These are phyloP conservation scores for Oncorhynchus keta DNA, from an alignment of 2,113 vertebrate genomes.

Conservation along the genomic window DNA sequence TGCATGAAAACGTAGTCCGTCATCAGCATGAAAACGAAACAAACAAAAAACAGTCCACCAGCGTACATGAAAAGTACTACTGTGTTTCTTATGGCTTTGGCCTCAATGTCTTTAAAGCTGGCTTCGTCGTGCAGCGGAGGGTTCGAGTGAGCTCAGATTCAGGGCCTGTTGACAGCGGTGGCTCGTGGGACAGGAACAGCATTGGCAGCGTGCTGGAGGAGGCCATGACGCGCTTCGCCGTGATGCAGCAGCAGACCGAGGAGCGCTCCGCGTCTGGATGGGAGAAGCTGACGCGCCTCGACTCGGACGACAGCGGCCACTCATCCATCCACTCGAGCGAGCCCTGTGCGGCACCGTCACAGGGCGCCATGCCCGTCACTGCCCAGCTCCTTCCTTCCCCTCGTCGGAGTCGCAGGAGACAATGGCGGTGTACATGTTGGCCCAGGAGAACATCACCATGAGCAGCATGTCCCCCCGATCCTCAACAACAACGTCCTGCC, in stretches of 20 bases:
- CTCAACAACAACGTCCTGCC: slow-evolving; percentile 75
- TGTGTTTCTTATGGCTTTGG: slow-evolving; percentile 85
- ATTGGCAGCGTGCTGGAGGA: slow-evolving; percentile 91
- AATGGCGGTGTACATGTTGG: slow-evolving; percentile 75
- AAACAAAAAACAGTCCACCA: slow-evolving; percentile 63
- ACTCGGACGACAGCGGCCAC: slow-evolving; percentile 84
- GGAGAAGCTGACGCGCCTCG: slow-evolving; percentile 85
- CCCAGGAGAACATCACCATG: slow-evolving; percentile 64
- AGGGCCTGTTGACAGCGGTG: slow-evolving; percentile 86
- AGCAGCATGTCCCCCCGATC: slow-evolving; percentile 43
- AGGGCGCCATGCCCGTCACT: slow-evolving; percentile 65
- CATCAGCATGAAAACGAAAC: slow-evolving; percentile 67
- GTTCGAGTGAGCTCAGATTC: slow-evolving; percentile 84
- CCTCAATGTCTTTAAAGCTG: slow-evolving; percentile 97
- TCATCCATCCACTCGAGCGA: slow-evolving; percentile 83
- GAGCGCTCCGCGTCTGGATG: slow-evolving; percentile 89
- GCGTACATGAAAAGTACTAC: slow-evolving; percentile 66
- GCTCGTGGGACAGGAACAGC: slow-evolving; percentile 86
- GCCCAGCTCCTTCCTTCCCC: slow-evolving; percentile 74
- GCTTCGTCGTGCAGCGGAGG: slow-evolving; percentile 84
- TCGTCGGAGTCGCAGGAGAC: slow-evolving; percentile 80
- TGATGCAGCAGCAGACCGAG: slow-evolving; percentile 92
- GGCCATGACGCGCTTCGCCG: slow-evolving; percentile 89
- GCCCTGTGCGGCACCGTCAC: slow-evolving; percentile 71
- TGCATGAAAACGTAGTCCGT: slow-evolving; percentile 71